A percentile compares a stretch with the other conserved stretches of the same genome.
Evolutionary conservation across 1,140 invertebrate species (phyloP).

Genomic region (Hesperophylax magnus): DNA sequence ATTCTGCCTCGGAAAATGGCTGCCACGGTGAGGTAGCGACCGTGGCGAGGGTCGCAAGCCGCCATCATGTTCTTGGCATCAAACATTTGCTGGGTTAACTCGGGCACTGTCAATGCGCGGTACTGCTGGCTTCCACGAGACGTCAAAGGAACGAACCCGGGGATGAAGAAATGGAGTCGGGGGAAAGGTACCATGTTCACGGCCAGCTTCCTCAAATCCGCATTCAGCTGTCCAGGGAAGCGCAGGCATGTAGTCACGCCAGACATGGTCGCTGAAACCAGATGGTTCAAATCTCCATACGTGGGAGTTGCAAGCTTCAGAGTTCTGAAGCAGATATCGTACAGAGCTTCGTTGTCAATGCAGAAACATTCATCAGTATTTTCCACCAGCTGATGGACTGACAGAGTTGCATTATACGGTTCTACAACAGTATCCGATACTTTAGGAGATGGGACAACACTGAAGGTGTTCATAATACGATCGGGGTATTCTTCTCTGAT

Average conservation of each 20-base stretch:
- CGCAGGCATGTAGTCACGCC: too few species aligned
- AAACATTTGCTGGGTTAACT: constrained; percentile 91
- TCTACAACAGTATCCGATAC: constrained; percentile 84
- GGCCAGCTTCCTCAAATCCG: constrained; percentile 94
- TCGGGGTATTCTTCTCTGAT: constrained; percentile 87
- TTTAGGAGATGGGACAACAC: constrained; percentile 86
- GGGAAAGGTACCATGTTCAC: constrained; percentile 97
- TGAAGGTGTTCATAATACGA: constrained; percentile 90
- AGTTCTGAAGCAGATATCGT: constrained; percentile 86
- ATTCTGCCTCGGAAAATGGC: constrained; percentile 89
- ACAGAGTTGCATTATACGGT: constrained; percentile 83
- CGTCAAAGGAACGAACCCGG: constrained; percentile 92
- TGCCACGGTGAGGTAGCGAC: constrained; percentile 94
- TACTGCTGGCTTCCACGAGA: constrained; percentile 84
- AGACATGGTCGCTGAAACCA: constrained; percentile 79
- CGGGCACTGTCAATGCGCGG: constrained; percentile 83
- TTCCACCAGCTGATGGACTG: constrained; percentile 86
- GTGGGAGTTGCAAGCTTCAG: constrained; percentile 83
- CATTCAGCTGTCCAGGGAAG: constrained; percentile 83
- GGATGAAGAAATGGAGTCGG: constrained; percentile 96
- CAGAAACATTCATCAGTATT: constrained; percentile 88
- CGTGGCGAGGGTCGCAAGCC: constrained; percentile 94
- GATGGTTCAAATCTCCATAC: constrained; percentile 85
- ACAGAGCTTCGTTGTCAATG: constrained; percentile 87
- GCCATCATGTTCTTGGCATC: constrained; percentile 94